Percentiles rank a stretch among this genome's conserved stretches.
Evolutionary conservation across 2,113 vertebrate genomes (phyloP).

Genomic region (Osmerus mordax): DNA sequence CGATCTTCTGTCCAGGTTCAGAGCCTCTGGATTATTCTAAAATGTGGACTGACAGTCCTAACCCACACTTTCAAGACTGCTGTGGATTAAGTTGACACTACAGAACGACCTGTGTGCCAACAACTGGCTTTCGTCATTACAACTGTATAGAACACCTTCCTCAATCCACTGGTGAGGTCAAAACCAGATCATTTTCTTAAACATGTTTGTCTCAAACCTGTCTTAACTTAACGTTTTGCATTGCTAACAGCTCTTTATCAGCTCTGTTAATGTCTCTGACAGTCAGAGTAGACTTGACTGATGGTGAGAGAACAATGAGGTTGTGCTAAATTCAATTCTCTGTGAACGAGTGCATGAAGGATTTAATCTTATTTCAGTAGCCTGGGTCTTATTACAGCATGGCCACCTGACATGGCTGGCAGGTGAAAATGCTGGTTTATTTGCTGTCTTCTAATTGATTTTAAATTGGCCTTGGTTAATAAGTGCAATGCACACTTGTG

Average conservation of each 20-base stretch:
- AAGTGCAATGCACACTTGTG: slow-evolving; percentile 16
- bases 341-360: slow-evolving; percentile 20
- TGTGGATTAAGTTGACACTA: background rate
- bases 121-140: background rate
- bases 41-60: background rate
- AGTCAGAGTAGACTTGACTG: slow-evolving; percentile 20
- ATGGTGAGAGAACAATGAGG: slow-evolving; percentile 11
- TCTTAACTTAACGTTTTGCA: slow-evolving; percentile 3
- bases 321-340: slow-evolving; percentile 30
- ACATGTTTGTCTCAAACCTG: slow-evolving; percentile 1
- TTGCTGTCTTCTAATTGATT: slow-evolving; percentile 36
- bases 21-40: background rate
- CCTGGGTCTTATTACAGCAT: slow-evolving; percentile 18
- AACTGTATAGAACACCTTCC: slow-evolving; percentile 17
- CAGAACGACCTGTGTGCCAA: background rate
- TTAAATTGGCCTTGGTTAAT: slow-evolving; percentile 41
- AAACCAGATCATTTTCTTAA: too few species aligned
- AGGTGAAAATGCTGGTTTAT: slow-evolving; percentile 29
- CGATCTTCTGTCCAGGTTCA: background rate
- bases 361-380: slow-evolving; percentile 26
- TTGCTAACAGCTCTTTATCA: slow-evolving; percentile 19
- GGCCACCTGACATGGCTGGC: background rate
- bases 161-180: slow-evolving; percentile 28
- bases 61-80: background rate
- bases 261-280: slow-evolving; percentile 15